A percentile compares a stretch with the other conserved stretches of the same genome.
These are phyloP conservation scores for Agrotis clavis DNA, from an alignment of 2,888 invertebrate species.

Conservation along the genomic window DNA sequence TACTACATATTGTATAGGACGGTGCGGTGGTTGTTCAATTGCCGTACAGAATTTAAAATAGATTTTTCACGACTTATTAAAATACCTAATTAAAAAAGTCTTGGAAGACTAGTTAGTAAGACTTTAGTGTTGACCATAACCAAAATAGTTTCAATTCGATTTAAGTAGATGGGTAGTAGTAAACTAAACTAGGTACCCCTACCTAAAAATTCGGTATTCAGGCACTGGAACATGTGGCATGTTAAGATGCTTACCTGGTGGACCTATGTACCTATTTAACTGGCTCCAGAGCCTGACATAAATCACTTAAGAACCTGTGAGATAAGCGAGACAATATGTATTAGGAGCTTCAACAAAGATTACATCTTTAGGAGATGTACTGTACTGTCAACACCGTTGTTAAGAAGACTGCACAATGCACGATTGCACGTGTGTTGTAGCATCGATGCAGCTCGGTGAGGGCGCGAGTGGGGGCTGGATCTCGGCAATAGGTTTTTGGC, in stretches of 20 bases:
- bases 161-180: not conserved
- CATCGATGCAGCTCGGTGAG: conserved; percentile 46
- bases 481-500: conserved; percentile 77
- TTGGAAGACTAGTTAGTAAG: not conserved
- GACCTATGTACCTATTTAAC: not conserved
- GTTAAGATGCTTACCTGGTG: too few species aligned
- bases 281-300: not conserved
- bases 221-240: too few species aligned
- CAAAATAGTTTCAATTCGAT: too few species aligned
- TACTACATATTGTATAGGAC: too few species aligned
- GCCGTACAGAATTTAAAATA: too few species aligned
- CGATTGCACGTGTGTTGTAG: conserved; percentile 51
- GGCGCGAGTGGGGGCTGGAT: conserved; percentile 68
- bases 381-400: conserved; percentile 5
- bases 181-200: too few species aligned
- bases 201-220: too few species aligned
- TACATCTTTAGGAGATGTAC: not conserved
- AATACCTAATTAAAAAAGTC: too few species aligned
- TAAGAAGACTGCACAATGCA: conserved; percentile 46
- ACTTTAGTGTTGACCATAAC: not conserved
- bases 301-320: not conserved
- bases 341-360: not conserved
- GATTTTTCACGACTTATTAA: too few species aligned
- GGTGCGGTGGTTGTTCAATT: too few species aligned
- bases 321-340: not conserved